A percentile compares a stretch with the other conserved stretches of the same genome.
These are phyloP conservation scores for Dufourea novaeangliae DNA, from an alignment of 1,140 invertebrate genomes.

Conservation along the genomic window DNA sequence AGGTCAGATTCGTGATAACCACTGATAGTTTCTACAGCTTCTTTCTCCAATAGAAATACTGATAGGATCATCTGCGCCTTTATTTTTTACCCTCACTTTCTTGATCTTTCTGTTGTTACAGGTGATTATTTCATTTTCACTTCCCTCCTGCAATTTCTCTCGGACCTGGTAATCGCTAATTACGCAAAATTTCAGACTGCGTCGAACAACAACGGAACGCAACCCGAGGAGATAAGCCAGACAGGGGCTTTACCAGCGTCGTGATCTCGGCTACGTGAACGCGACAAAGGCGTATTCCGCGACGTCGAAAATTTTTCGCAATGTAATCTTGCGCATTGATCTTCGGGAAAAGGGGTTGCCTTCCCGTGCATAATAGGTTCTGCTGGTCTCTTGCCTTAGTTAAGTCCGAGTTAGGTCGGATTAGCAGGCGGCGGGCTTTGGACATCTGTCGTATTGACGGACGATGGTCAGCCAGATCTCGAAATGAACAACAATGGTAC, in stretches of 20 bases:
- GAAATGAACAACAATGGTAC: constrained; percentile 78
- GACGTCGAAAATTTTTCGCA: constrained; percentile 75
- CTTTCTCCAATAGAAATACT: no score
- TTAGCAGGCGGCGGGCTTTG: constrained; percentile 73
- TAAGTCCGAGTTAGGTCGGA: constrained; percentile 77
- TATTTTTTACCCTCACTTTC: no score
- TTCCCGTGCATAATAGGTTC: constrained; percentile 75
- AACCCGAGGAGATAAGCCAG: background rate
- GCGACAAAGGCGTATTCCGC: constrained; percentile 67
- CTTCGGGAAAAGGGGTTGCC: constrained; percentile 75
- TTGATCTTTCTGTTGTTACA: no score
- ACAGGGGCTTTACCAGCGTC: background rate
- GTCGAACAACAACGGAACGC: background rate
- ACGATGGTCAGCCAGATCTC: constrained; percentile 78
- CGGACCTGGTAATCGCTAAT: background rate
- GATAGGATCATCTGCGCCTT: no score
- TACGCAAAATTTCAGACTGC: background rate
- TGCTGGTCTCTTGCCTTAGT: constrained; percentile 75
- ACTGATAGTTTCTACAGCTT: no score
- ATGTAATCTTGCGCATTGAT: constrained; percentile 82
- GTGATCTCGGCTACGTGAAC: constrained; percentile 15
- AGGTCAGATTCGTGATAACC: no score
- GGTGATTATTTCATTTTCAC: no score
- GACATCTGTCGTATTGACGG: constrained; percentile 80
- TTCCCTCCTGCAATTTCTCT: no score